Evolutionary conservation across 2,113 vertebrate genomes (phyloP), one percentile per base, ranked within the genome.

Genomic region (Engystomops pustulosus): DNA sequence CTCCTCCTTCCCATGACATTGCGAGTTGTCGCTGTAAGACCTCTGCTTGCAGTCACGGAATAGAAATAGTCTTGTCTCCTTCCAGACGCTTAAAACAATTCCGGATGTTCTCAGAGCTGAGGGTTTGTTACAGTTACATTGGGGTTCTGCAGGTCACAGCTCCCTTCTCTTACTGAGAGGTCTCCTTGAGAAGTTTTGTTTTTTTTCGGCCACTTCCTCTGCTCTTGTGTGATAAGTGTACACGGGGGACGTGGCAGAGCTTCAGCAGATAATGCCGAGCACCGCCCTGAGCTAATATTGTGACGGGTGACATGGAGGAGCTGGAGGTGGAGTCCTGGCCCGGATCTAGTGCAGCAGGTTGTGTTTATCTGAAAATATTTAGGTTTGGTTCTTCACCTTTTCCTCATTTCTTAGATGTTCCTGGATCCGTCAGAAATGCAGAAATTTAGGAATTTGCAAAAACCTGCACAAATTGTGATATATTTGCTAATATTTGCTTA

Each of bases 241-340:
- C 14, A 20, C 20, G 36, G 10, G n/a, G 69, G 72, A 53, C 49
- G 72, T 75, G 72, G 72, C 27, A 36, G 34, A 58, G 17, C 6
- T 36, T 20, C 53, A 58, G 5, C 0, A 32, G 34, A 79, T 79
- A 79, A 79, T 7, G 36, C 76, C 4, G 55, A 44, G 34, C 76
- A 34, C 51, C 76, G 10, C 55, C 76, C 34, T 79, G 27, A 41
- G 53, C 76, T 17, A 79, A 79, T 79, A 79, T 62, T 79, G 41
- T 60, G 76, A 38, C 32, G 23, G 72, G 7, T 20, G 5, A 6
- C 30, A 36, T 12, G 72, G 17, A 20, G n/a, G n/a, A n/a, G n/a
- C n/a, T n/a, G n/a, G 38, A 10, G 45, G 47, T 3, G 44, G 45
- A 74, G 71, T 51, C 45, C 15, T n/a, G 41, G 1, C 72, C 17